Evolutionary conservation across 1,140 invertebrate genomes (phyloP).

Genomic region (Melitaea cinxia): DNA sequence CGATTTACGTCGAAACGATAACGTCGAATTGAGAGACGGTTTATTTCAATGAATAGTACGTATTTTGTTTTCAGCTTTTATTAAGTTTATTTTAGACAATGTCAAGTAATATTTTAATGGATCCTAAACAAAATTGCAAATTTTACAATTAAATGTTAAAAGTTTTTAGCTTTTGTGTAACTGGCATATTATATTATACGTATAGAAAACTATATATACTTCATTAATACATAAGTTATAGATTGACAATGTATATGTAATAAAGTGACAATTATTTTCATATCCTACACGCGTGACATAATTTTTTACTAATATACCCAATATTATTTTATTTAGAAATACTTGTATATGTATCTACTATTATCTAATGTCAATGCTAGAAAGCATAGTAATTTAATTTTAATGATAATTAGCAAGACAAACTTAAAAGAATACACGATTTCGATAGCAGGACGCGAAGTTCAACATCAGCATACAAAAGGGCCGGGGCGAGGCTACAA

Average conservation of each 20-base stretch:
- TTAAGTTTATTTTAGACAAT: not conserved
- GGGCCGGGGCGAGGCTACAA: conserved; percentile 62
- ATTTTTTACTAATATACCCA: too few relatives aligned
- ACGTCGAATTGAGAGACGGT: not conserved
- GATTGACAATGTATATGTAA: too few relatives aligned
- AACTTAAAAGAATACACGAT: conserved; percentile 54
- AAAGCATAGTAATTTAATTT: conserved; percentile 64
- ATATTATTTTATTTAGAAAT: not conserved
- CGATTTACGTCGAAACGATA: conserved; percentile 43
- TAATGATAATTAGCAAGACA: conserved; percentile 62
- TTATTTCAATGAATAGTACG: not conserved
- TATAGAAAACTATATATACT: too few relatives aligned
- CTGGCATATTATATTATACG: too few relatives aligned
- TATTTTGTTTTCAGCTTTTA: not conserved
- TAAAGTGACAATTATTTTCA: too few relatives aligned
- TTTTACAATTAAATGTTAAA: too few relatives aligned
- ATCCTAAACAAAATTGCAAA: too few relatives aligned
- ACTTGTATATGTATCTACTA: conserved; percentile 22
- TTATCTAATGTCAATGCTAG: conserved; percentile 52
- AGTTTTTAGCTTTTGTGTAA: too few relatives aligned
- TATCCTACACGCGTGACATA: too few relatives aligned
- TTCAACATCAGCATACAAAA: conserved; percentile 76
- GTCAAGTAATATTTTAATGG: too few relatives aligned
- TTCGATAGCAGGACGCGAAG: conserved; percentile 62
- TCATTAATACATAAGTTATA: too few relatives aligned